Evolutionary conservation across 2,797 vertebrate species (phyloP), one percentile per base, ranked within the genome.

Genomic region (Tinamus major): DNA sequence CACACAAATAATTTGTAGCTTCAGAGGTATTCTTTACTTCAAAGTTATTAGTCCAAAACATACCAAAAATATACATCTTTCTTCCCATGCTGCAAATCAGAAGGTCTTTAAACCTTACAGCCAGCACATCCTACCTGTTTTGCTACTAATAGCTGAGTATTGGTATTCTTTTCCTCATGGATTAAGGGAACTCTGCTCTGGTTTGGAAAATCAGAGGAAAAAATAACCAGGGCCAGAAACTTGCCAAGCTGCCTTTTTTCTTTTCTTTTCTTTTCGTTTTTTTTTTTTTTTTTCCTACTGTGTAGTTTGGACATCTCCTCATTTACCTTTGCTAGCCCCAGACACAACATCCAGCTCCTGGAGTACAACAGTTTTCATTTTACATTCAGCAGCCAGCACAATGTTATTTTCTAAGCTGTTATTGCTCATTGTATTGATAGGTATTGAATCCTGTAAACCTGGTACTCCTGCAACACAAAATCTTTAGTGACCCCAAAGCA

Each of bases 311-410:
- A 63, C 14, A 70, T 13, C 18, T 31, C 13, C 26, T 26, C 9
- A 19, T 51, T 53, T 70, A 41, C 17, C 61, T 14, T 82, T 0
- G 0, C 31, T n/a, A 59, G 63, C 18, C 18, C 7, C 2, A 4
- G 37, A 39, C 31, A 37, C 24, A 74, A 6, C 20, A 71, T 77
- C 63, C 26, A 75, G 41, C 62, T 81, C 37, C 37, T 33, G 37
- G 46, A 67, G 33, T 62, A 49, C 4, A 2, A 35, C 31, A 55
- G 29, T n/a, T 89, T 69, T 37, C 56, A 23, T 31, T 65, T 72
- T n/a, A 14, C 10, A 33, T 62, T 87, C 31, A 75, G 35, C 24
- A 61, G 19, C 13, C 21, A 61, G 19, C 10, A 26, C 46, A 58
- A 75, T 78, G 18, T 6, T 77, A 16, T 89, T 67, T 82, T 79